phyloP scores from a whole-genome alignment of 2,888 invertebrate species.

The Eupithecia subumbrata region DNA sequence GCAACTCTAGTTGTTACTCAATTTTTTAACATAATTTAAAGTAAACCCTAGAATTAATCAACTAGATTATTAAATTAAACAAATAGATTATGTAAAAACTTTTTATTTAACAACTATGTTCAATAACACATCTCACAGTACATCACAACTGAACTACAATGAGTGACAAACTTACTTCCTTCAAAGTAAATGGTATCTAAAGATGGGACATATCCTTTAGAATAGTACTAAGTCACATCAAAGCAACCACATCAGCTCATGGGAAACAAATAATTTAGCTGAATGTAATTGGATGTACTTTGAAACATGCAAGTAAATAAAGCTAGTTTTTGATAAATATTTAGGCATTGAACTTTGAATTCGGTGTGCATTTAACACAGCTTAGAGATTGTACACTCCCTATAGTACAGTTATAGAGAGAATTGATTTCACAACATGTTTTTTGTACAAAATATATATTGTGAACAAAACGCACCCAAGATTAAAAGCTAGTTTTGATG shows the following conservation, averaged over 20 bases:
- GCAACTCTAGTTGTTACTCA: not conserved
- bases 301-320: slow-evolving; percentile 48
- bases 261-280: slow-evolving; percentile 76
- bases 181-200: slow-evolving; percentile 30
- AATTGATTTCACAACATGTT: not conserved
- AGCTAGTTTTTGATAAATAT: slow-evolving; percentile 52
- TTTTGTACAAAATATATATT: not conserved
- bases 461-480: not conserved
- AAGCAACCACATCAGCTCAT: slow-evolving; percentile 58
- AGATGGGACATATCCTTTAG: slow-evolving; percentile 40
- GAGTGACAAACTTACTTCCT: slow-evolving; percentile 28
- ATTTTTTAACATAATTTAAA: not conserved
- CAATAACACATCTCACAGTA: slow-evolving; percentile 48
- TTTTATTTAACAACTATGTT: slow-evolving; percentile 55
- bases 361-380: slow-evolving; percentile 36
- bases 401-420: not conserved
- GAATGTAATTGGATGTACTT: slow-evolving; percentile 55
- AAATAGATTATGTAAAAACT: slow-evolving; percentile 46
- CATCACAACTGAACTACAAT: slow-evolving; percentile 40
- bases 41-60: not conserved
- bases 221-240: slow-evolving; percentile 16
- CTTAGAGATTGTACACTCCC: slow-evolving; percentile 9
- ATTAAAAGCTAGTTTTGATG: slow-evolving; percentile 1
- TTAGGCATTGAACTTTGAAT: slow-evolving; percentile 54
- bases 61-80: slow-evolving; percentile 45